Percentiles rank a stretch among this genome's conserved stretches.
Conservation (phyloP, 2,888 invertebrate genomes). For the Colletes collaris region DNA sequence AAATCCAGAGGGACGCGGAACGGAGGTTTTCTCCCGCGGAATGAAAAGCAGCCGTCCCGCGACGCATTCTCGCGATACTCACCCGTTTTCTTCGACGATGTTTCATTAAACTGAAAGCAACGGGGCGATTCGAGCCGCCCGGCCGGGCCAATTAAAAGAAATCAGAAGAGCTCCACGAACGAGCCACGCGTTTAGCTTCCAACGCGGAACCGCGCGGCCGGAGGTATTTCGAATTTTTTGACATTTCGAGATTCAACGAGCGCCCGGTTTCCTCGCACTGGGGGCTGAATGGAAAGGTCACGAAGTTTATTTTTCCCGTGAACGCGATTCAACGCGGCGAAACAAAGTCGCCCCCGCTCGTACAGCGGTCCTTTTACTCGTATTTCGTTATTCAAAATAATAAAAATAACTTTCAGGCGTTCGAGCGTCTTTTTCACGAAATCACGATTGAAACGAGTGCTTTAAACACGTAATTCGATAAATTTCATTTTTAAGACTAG, state of each 20-base stretch:
- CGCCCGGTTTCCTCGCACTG: background rate
- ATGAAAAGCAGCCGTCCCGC: background rate
- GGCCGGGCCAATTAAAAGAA: slow-evolving; percentile 35
- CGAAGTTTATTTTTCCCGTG: slow-evolving; percentile 22
- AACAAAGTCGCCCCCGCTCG: slow-evolving; percentile 9
- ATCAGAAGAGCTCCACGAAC: slow-evolving; percentile 1
- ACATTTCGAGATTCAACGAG: slow-evolving; percentile 11
- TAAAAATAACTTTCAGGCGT: background rate
- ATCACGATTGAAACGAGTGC: background rate
- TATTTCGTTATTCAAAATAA: slow-evolving; percentile 2
- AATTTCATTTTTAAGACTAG: no score
- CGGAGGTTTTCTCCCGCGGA: background rate
- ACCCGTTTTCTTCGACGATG: slow-evolving; percentile 1
- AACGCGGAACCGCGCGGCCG: background rate
- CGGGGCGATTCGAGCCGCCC: slow-evolving; percentile 15
- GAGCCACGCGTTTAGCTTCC: background rate
- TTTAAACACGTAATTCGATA: background rate
- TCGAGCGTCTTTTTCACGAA: background rate
- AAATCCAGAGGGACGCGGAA: slow-evolving; percentile 1
- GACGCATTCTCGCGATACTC: slow-evolving; percentile 15
- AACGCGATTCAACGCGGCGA: slow-evolving; percentile 7
- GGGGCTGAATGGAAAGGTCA: slow-evolving; percentile 7
- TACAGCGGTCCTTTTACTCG: background rate
- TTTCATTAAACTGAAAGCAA: slow-evolving; percentile 36
- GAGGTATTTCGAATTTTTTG: slow-evolving; percentile 21